phyloP scores from a whole-genome alignment of 2,797 vertebrate species.

The Meriones psammophilus region DNA sequence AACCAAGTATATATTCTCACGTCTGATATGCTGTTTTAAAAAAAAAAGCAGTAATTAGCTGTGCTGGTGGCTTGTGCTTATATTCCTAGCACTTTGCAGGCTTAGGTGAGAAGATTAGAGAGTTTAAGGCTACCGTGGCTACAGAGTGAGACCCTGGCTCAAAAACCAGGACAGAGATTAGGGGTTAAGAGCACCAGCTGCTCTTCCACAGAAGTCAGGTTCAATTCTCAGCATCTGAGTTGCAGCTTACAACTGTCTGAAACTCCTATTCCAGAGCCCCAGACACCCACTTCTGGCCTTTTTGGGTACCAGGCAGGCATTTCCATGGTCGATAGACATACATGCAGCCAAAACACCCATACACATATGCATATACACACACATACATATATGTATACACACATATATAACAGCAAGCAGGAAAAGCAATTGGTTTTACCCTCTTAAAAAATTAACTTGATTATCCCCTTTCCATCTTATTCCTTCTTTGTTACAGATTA shows the following conservation, averaged over 20 bases:
- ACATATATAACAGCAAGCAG: background rate
- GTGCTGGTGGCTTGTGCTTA: background rate
- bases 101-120: background rate
- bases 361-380: no score
- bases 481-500: background rate
- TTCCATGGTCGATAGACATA: background rate
- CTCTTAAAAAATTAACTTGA: background rate
- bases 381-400: no score
- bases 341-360: background rate
- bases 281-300: no score
- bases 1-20: conserved; percentile 24
- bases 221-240: background rate
- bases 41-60: background rate
- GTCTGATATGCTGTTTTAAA: background rate
- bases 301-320: background rate
- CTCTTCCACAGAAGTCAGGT: background rate
- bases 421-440: background rate
- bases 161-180: background rate
- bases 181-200: background rate
- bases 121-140: background rate
- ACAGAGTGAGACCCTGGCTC: background rate
- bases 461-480: background rate
- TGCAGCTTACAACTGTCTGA: background rate
- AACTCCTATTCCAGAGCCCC: background rate
- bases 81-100: background rate